These are phyloP conservation scores for Malurus alboscapulatus DNA, from an alignment of 2,113 vertebrate genomes.

Conservation along the genomic window DNA sequence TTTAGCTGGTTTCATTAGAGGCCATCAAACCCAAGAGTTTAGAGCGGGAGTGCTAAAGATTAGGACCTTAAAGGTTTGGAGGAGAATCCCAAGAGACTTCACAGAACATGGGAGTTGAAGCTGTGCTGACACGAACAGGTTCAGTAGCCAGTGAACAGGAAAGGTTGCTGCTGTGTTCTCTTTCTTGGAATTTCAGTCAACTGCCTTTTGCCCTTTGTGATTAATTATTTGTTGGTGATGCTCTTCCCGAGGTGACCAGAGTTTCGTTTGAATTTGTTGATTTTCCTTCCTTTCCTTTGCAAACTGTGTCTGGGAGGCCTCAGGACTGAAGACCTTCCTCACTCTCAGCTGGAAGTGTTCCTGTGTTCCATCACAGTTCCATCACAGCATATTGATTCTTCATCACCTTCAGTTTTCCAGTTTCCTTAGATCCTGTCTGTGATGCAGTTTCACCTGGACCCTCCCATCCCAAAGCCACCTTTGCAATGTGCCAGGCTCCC, in stretches of 20 bases:
- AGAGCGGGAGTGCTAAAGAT: neutral
- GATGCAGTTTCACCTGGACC: neutral
- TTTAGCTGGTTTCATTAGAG: neutral
- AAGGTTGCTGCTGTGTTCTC: neutral
- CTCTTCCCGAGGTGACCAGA: neutral
- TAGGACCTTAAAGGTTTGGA: neutral
- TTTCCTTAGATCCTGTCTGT: neutral
- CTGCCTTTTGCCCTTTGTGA: neutral
- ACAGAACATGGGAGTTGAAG: neutral
- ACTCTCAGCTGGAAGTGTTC: neutral
- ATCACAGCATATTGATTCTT: neutral
- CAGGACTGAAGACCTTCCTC: neutral
- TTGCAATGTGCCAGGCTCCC: neutral
- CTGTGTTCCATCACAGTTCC: neutral
- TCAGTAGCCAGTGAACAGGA: neutral
- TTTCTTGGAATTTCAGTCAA: neutral
- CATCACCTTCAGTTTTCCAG: neutral
- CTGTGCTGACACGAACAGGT: neutral
- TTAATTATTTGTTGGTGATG: neutral
- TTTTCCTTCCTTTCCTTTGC: neutral
- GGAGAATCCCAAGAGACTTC: neutral
- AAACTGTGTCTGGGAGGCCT: neutral
- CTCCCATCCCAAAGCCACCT: neutral
- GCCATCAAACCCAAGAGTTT: neutral
- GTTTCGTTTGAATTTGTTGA: neutral